These are phyloP conservation scores for Halichoeres trimaculatus DNA, from an alignment of 2,113 vertebrate species.

Conservation along the genomic window DNA sequence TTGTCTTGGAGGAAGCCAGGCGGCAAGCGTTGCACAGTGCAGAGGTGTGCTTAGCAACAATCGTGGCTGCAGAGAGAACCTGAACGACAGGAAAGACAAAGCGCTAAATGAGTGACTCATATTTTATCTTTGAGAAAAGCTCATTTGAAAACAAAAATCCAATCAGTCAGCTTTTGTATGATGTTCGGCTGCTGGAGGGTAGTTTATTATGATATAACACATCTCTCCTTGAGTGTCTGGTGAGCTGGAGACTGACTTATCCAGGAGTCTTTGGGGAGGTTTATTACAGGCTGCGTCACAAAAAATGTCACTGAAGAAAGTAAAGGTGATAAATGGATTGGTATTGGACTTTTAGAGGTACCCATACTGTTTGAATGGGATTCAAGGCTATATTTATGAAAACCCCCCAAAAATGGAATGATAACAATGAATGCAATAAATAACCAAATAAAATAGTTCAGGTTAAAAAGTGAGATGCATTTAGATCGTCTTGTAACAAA, in stretches of 20 bases:
- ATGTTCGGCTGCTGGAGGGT: background rate
- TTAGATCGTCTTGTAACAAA: conserved; percentile 53
- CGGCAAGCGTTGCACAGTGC: conserved; percentile 98
- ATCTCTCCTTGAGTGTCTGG: background rate
- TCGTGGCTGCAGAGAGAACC: conserved; percentile 97
- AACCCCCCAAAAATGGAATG: too few relatives aligned
- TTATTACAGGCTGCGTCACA: background rate
- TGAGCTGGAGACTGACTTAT: background rate
- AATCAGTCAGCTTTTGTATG: background rate
- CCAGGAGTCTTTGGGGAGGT: background rate
- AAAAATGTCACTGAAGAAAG: background rate
- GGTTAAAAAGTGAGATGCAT: background rate
- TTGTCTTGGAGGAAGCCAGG: conserved; percentile 94
- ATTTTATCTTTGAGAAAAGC: background rate
- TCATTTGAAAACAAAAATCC: background rate
- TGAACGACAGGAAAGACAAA: conserved; percentile 63
- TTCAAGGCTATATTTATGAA: too few relatives aligned
- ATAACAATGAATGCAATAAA: too few relatives aligned
- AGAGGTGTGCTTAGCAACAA: conserved; percentile 98
- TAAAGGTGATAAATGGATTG: background rate
- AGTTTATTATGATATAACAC: background rate
- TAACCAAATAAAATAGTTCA: background rate
- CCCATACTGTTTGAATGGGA: too few relatives aligned
- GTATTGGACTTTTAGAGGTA: background rate
- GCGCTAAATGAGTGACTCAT: background rate